phyloP scores from a whole-genome alignment of 2,797 vertebrate species.

The Muscicapa comitata region DNA sequence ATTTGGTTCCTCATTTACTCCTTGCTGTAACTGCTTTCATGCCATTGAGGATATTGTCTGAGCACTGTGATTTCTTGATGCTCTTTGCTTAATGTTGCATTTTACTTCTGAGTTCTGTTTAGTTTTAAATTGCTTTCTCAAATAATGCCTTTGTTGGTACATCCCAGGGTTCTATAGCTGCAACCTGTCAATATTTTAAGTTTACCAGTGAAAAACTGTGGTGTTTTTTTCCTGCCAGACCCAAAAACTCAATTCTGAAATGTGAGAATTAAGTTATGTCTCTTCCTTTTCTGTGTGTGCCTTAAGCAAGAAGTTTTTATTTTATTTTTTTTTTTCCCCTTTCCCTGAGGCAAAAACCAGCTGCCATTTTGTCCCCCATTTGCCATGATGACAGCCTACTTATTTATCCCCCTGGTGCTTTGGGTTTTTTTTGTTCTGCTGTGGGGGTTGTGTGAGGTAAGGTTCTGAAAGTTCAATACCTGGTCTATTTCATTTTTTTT shows the following conservation, averaged over 20 bases:
- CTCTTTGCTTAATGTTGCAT: not conserved
- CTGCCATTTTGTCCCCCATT: not conserved
- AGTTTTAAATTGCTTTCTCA: not conserved
- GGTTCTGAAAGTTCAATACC: not conserved
- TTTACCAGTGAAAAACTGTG: not conserved
- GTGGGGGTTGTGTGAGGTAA: too few species aligned
- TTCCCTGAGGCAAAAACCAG: not conserved
- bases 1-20: not conserved
- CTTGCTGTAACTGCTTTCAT: not conserved
- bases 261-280: too few species aligned
- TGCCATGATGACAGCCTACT: fast-evolving
- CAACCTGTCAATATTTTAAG: not conserved
- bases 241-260: too few species aligned
- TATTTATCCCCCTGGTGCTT: not conserved
- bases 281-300: too few species aligned
- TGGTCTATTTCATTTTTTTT: not conserved
- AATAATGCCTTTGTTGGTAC: not conserved
- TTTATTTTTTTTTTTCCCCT: too few species aligned
- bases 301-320: too few species aligned
- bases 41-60: not conserved
- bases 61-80: not conserved
- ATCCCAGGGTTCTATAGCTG: not conserved
- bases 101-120: not conserved
- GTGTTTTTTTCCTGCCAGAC: not conserved
- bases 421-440: not conserved